Base-by-base conservation (phyloP, 2,113 vertebrate species). In the Petaurus breviceps region DNA sequence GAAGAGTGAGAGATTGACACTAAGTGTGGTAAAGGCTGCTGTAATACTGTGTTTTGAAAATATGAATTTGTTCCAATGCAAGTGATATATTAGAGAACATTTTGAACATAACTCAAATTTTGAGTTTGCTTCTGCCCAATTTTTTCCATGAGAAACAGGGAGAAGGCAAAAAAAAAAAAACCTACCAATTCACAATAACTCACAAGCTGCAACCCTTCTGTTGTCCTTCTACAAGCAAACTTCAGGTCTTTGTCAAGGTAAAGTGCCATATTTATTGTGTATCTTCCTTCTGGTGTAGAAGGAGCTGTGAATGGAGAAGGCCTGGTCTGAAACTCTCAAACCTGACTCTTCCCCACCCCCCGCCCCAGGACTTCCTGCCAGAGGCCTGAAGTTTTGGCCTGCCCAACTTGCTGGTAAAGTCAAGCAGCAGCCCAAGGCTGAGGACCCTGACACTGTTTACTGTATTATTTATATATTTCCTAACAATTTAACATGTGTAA, bases 321-420 rank as follows among this genome's bases (percentile, higher is more conserved):
- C 1, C 31, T 68, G 12, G 3, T 68, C 12, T n/a, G 31, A 68
- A 31, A 68, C 3, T 3, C 61, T 68, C 61, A 12, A 14, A 3
- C 6, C 3, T 3, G 3, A 68, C 31, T 3, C 12, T 68, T n/a
- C n/a, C n/a, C 3, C 1, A 11, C 12, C 12, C 37, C 16, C n/a
- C n/a, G 0, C 1, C 14, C 61, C 31, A 68, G 61, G 37, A 10
- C 31, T 5, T 68, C 61, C 31, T 68, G 61, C 12, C 61, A 68
- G 61, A 68, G 3, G 12, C 31, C 12, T 68, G 11, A 31, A 68
- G 11, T 68, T 68, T 68, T 57, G 55, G 7, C 7, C 10, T 26
- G 8, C 8, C 55, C 55, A 57, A 57, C 2, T 57, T 68, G 28
- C 12, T 68, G 3, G 14, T 68, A 24, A 68, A n/a, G 37, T 1